A percentile compares a stretch with the other conserved stretches of the same genome.
phyloP scores from a whole-genome alignment of 1,140 invertebrate genomes.

The Bombus affinis region DNA sequence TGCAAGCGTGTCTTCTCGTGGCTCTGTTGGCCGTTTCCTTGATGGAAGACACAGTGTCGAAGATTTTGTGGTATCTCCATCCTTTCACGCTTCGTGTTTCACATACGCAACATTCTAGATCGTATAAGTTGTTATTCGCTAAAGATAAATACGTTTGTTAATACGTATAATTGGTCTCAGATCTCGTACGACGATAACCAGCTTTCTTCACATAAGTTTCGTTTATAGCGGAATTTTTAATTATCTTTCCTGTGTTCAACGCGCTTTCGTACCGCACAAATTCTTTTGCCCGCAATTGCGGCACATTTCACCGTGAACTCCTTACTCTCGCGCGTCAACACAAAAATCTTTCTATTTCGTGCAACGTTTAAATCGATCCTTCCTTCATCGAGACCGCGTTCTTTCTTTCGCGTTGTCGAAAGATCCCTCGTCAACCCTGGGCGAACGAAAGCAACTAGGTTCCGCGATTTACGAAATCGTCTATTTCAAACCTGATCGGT shows the following conservation, averaged over 20 bases:
- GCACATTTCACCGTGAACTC: background rate
- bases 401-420: background rate
- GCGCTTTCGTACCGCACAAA: background rate
- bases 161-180: too few relatives aligned
- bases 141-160: too few relatives aligned
- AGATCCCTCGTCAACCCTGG: too few relatives aligned
- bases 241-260: background rate
- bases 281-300: background rate
- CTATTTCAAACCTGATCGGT: constrained; percentile 63
- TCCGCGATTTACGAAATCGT: background rate
- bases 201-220: too few relatives aligned
- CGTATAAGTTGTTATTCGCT: too few relatives aligned
- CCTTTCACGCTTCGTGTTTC: background rate
- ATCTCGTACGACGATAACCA: too few relatives aligned
- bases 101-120: background rate
- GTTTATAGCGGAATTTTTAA: background rate
- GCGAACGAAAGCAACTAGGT: background rate
- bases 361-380: background rate
- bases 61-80: background rate
- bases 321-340: background rate
- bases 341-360: background rate
- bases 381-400: too few relatives aligned
- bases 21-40: background rate
- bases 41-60: background rate
- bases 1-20: background rate